Base-by-base conservation (phyloP, 1,140 invertebrate genomes). In the Caerostris extrusa region DNA sequence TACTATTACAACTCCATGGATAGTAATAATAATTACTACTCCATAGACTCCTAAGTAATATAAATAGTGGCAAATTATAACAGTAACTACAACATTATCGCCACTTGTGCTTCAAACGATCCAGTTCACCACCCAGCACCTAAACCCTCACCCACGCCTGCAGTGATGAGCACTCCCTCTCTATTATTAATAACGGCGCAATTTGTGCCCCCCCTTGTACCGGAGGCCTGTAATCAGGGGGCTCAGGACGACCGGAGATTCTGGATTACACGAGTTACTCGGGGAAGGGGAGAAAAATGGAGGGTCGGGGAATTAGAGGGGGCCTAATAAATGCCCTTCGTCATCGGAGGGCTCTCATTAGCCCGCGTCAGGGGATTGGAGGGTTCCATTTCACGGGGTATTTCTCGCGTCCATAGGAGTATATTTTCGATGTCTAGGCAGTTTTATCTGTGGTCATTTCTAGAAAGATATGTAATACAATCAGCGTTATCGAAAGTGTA, bases 261-360 rank as follows among this genome's bases (percentile, higher is more conserved):
- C 69, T 50, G 87, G 87, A 89, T 89, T 89, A 89, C 87, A 69
- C 64, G 87, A 89, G 87, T 89, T 89, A 89, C 87, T 89, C 87
- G 87, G 87, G 69, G 87, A 89, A 89, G 69, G 69, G 69, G 69
- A 69, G 60, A 89, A 69, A 55, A 50, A 89, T 55, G 10, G 57
- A 89, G 55, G 87, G 64, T 50, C 85, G 19, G 85, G 71, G 71
- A 77, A 87, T 60, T 50, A 61, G 55, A 69, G 87, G 17, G 56
- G 17, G 34, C 55, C 87, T 89, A 89, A 89, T 89, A 89, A 89
- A 89, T 89, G 87, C 87, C 50, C 55, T 61, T 89, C 53, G 69
- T 89, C 87, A 89, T 69, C 56, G n/a, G 60, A 86, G 58, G 83
- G 14, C 57, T 61, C 5, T 89, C 87, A 89, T 89, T 89, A 89